Base-by-base conservation (phyloP, 2,113 vertebrate genomes). In the Pogonocichla stellata region DNA sequence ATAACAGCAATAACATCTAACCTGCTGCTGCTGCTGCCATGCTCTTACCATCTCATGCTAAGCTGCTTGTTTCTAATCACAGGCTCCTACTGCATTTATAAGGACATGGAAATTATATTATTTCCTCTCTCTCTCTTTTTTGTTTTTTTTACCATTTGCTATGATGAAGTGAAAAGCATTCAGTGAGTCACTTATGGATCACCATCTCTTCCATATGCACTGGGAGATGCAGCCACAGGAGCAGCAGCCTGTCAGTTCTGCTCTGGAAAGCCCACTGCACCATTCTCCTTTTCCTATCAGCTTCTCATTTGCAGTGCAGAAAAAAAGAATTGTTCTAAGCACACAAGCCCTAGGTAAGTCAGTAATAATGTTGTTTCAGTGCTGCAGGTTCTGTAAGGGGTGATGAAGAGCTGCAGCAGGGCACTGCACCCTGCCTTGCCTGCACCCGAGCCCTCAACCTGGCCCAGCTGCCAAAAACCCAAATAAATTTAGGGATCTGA, bases 151-250 rank as follows among this genome's bases (percentile, higher is more conserved):
- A 78, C 93, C 56, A 40, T 80, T 93, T 69, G 19, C 90, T 66
- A 19, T 70, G 72, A 83, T 71, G 62, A 90, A 95, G 67, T 57
- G 72, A 86, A 90, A 93, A 88, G 88, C 57, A 12, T 61, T 56
- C 69, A 38, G 53, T 96, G 96, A 96, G 91, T 96, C 95, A 93
- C 79, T 61, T 75, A 53, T 42, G 81, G 90, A 94, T 84, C 91
- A 87, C 71, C 20, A 0, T 64, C 92, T 86, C 64, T 34, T 83
- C 91, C 82, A 74, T 79, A 53, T 51, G 81, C 94, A 93, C 89
- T 40, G 91, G 74, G 94, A 90, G 54, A 19, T 42, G 75, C 4
- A 9, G 5, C 91, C 78, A 85, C 79, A 88, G 87, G 74, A 91
- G 5, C 42, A 7, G 88, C 92, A 65, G 66, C 9, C 81, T 77